These are phyloP conservation scores for Ophioninae sp. DNA, from an alignment of 2,888 invertebrate genomes.

Conservation along the genomic window DNA sequence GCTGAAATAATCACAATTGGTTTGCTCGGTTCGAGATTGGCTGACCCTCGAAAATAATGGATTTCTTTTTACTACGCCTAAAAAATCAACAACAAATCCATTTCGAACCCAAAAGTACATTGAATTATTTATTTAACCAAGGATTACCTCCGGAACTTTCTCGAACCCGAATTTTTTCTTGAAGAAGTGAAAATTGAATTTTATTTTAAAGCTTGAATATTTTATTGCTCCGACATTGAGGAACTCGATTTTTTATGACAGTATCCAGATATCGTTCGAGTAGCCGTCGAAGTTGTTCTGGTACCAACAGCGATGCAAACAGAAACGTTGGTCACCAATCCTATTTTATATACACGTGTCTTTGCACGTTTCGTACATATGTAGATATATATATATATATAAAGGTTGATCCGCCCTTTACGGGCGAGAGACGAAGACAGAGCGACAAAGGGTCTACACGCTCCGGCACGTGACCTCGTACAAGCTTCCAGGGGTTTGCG, in stretches of 20 bases:
- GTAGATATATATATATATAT: slow-evolving; percentile 8
- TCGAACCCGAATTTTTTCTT: neutral
- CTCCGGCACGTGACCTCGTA: slow-evolving; percentile 70
- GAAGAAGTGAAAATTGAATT: neutral
- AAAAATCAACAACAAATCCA: too few relatives aligned
- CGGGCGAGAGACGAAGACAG: slow-evolving; percentile 58
- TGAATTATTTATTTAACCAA: too few relatives aligned
- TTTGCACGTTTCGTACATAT: slow-evolving; percentile 66
- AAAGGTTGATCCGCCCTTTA: slow-evolving; percentile 66
- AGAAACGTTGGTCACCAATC: slow-evolving; percentile 75
- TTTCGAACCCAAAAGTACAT: too few relatives aligned
- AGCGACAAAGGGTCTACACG: slow-evolving; percentile 69
- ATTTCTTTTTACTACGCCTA: too few relatives aligned
- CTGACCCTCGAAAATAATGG: too few relatives aligned
- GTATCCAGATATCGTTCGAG: slow-evolving; percentile 38
- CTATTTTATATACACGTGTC: slow-evolving; percentile 79
- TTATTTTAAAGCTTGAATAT: neutral
- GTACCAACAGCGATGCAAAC: slow-evolving; percentile 68
- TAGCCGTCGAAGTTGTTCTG: slow-evolving; percentile 47
- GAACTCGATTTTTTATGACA: slow-evolving; percentile 28
- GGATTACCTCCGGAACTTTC: neutral
- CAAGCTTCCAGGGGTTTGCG: slow-evolving; percentile 64
- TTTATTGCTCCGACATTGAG: slow-evolving; percentile 4
- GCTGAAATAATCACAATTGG: too few relatives aligned
- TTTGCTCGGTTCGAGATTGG: too few relatives aligned